Conservation (phyloP, 2,113 vertebrate species). For the Ondatra zibethicus region DNA sequence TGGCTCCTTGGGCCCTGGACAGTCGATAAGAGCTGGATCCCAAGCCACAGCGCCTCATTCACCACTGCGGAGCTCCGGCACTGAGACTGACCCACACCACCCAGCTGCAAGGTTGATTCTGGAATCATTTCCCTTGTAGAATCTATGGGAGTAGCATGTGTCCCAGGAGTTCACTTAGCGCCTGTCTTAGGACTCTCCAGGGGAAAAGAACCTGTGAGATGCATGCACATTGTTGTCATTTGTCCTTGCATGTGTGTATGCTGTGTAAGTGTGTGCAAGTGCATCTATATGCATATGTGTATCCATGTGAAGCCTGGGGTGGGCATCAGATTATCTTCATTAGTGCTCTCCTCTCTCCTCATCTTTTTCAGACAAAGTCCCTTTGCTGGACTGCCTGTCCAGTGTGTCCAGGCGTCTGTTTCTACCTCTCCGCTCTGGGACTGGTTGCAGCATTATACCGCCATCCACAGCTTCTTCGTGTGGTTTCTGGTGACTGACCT, state of each 20-base stretch:
- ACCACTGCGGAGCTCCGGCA: no score
- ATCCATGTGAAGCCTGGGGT: background rate
- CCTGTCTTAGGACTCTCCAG: background rate
- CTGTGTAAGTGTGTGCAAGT: background rate
- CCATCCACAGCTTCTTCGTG: background rate
- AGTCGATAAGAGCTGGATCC: background rate
- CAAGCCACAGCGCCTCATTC: background rate
- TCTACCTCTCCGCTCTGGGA: background rate
- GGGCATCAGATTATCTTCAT: background rate
- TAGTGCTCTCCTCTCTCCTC: background rate
- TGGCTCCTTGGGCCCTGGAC: background rate
- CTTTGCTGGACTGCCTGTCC: background rate
- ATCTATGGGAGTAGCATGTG: background rate
- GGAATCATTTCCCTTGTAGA: background rate
- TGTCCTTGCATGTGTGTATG: background rate
- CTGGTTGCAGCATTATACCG: background rate
- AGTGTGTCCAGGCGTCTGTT: background rate
- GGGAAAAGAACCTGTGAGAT: background rate
- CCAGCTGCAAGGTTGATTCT: background rate
- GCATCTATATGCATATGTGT: background rate
- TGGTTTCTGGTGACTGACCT: background rate
- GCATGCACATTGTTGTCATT: background rate
- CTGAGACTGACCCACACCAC: rapidly evolving
- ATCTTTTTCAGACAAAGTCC: background rate
- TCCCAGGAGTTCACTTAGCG: background rate